Evolutionary conservation across 1,140 invertebrate species (phyloP), one percentile per base, ranked within the genome.

Genomic region (Brachystomella parvula): DNA sequence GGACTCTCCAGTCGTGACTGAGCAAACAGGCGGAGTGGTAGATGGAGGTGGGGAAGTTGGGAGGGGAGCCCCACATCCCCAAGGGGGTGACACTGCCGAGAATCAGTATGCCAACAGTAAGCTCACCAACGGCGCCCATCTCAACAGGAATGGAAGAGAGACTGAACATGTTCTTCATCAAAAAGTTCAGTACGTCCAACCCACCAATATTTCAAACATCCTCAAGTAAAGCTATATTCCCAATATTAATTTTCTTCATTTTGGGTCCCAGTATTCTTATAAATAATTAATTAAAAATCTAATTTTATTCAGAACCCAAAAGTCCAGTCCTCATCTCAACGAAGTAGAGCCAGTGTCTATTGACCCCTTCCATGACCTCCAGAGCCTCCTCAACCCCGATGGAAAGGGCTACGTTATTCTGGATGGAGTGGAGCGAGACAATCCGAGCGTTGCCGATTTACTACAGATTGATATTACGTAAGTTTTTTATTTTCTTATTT

Each of bases 331-430:
- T n/a, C n/a, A n/a, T n/a, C n/a, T n/a, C 6, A 65, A 65, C 32
- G 33, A 59, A 47, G 47, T 62, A 15, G 60, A 61, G 59, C 65
- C 32, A n/a, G 6, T 21, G 39, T 30, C 15, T 17, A 32, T 66
- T n/a, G 71, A 73, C 32, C 15, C 35, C 19, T 73, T 68, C 60
- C 44, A 65, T 21, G 71, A 70, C 53, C 65, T 73, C 3, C 24
- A 44, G 24, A 24, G 21, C 29, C 68, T 73, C 68, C 65, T 73
- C 3, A 69, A 73, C 49, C 71, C 71, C 12, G 68, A 70, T 21
- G 71, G 71, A n/a, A 73, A 73, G 32, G 71, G 71, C 32, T 73
- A 66, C 61, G 71, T 73, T 15, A 70, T 73, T 39, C 65, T 73
- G 28, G 71, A 73, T 35, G 71, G 71, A n/a, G 71, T 73, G 12